Evolutionary conservation across 2,113 vertebrate genomes (phyloP), one percentile per base, ranked within the genome.

Genomic region (Tupaia tana): DNA sequence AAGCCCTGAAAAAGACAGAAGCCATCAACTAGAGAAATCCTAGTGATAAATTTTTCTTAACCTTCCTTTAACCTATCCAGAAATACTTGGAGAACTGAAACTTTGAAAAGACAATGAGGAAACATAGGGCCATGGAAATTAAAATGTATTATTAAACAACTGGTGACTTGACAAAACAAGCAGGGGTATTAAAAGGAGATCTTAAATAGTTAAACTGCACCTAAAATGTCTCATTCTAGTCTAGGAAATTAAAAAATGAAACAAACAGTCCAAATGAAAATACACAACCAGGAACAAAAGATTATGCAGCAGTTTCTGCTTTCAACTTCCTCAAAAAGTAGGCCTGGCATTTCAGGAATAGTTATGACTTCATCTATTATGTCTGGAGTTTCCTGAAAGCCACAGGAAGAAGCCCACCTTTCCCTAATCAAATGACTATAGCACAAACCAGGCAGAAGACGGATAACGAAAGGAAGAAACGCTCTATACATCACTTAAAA

Each of bases 331-430:
- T 91, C 34, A 92, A 79, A 73, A 87, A 84, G 24, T 58, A 58
- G 20, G 79, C 3, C 20, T 52, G 29, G 31, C 29, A 22, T 81
- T 89, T 86, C 70, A 63, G 24, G 73, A 73, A 29, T 31, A n/a
- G 16, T 43, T 15, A 80, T 24, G 20, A 91, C 31, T 82, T 84
- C 59, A 69, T 18, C 61, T 87, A 22, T n/a, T 73, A 78, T 9
- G 71, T 86, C n/a, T 59, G 52, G 29, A n/a, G 86, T 94, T 78
- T 93, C 83, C 67, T 64, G 5, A 91, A 91, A 69, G 24, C 56
- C 20, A 43, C 27, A 25, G 34, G 27, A 91, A 77, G 56, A 58
- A 13, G 25, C n/a, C 61, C 31, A 15, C 22, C 61, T 27, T 64
- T 89, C 59, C 29, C 52, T 34, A 43, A 43, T 43, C 43, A 43